Evolutionary conservation across 92 coral and sea anemone genomes (phyloP).

Genomic region (Bergia sp.): DNA sequence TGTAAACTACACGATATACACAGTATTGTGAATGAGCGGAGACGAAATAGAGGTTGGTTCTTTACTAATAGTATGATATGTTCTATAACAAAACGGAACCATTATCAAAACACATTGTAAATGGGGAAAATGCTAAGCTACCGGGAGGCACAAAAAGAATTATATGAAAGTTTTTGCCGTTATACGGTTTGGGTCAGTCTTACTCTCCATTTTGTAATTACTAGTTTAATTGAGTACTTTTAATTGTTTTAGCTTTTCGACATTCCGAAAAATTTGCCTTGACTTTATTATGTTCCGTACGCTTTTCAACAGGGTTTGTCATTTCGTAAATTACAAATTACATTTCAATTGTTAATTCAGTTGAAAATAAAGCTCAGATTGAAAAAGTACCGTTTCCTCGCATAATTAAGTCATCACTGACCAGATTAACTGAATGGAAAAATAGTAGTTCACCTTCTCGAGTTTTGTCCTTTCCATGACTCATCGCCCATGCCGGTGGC

Average conservation of each 20-base stretch:
- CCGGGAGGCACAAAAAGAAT: neutral
- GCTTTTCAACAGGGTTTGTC: neutral
- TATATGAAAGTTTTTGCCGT: neutral
- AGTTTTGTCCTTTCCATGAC: conserved; percentile 7
- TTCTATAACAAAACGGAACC: neutral
- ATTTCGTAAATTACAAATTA: neutral
- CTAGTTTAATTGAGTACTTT: neutral
- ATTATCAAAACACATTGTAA: too few relatives aligned
- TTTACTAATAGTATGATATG: too few relatives aligned
- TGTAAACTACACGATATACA: neutral
- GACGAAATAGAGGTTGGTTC: neutral
- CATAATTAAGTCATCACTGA: neutral
- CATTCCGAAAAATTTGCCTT: neutral
- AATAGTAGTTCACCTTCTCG: neutral
- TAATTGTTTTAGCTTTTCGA: neutral
- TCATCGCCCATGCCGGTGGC: conserved; percentile 23
- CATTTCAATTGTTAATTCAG: neutral
- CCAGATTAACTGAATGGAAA: neutral
- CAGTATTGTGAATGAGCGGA: neutral
- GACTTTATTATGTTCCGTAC: neutral
- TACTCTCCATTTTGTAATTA: neutral
- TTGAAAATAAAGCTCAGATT: neutral
- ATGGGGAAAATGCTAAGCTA: neutral
- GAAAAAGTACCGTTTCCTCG: neutral
- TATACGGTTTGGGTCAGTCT: neutral